Evolutionary conservation across 2,888 invertebrate genomes (phyloP).

Genomic region (Fabriciana adippe): DNA sequence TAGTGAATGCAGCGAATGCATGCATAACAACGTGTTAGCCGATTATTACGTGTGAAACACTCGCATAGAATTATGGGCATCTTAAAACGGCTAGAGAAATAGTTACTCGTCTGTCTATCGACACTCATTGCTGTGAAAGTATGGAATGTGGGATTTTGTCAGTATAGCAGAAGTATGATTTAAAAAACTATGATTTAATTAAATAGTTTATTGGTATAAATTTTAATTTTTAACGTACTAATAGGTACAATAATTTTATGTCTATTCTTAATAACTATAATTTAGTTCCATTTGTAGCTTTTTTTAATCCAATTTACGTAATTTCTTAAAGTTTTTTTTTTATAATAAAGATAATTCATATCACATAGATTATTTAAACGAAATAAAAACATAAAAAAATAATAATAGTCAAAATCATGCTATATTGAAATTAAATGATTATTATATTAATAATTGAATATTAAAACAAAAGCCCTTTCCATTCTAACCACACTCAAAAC

Average conservation of each 20-base stretch:
- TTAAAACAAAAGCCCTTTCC: constrained; percentile 44
- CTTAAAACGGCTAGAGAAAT: constrained; percentile 63
- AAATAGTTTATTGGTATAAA: too few relatives aligned
- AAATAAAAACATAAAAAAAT: too few relatives aligned
- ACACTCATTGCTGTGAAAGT: constrained; percentile 44
- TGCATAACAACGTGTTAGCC: constrained; percentile 59
- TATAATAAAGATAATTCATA: background rate
- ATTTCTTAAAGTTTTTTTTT: background rate
- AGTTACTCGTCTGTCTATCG: constrained; percentile 57
- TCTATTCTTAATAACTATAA: too few relatives aligned
- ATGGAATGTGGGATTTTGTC: constrained; percentile 41
- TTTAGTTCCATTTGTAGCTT: too few relatives aligned
- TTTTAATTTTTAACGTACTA: too few relatives aligned
- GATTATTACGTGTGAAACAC: constrained; percentile 74
- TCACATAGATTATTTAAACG: background rate
- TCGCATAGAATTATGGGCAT: constrained; percentile 65
- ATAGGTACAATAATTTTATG: too few relatives aligned
- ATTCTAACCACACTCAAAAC: constrained; percentile 48
- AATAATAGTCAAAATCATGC: too few relatives aligned
- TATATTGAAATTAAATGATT: background rate
- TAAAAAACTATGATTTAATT: too few relatives aligned
- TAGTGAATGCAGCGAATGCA: constrained; percentile 54
- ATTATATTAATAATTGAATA: background rate
- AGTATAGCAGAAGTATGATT: too few relatives aligned
- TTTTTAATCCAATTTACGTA: too few relatives aligned